Evolutionary conservation across 2,113 vertebrate species (phyloP).

Genomic region (Muntiacus reevesi): DNA sequence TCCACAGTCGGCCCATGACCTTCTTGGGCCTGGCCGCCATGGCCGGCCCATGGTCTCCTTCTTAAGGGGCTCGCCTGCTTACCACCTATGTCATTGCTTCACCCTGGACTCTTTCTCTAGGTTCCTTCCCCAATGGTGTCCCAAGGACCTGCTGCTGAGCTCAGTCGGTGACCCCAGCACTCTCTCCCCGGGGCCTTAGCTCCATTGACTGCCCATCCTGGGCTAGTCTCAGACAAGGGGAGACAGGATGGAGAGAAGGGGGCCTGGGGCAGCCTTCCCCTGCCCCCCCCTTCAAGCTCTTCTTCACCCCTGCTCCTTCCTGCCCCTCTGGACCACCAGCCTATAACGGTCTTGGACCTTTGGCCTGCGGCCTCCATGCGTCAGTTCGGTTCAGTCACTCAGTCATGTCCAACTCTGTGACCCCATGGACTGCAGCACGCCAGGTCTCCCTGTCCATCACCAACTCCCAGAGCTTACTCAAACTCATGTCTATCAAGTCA

Average conservation of each 20-base stretch:
- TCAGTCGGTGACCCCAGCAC: neutral
- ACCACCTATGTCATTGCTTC: neutral
- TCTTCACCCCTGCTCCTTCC: neutral
- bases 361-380: neutral
- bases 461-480: neutral
- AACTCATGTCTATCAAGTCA: neutral
- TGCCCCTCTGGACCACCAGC: neutral
- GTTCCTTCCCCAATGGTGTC: neutral
- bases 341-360: neutral
- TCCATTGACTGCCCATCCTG: neutral
- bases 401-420: neutral
- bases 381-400: neutral
- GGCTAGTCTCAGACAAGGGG: neutral
- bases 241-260: neutral
- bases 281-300: no score
- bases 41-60: no score
- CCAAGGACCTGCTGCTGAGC: neutral
- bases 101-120: neutral
- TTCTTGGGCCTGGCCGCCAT: neutral
- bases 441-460: neutral
- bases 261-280: neutral
- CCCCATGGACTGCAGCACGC: neutral
- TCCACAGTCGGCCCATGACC: neutral
- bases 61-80: neutral
- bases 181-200: rapidly evolving